Evolutionary conservation across 2,797 vertebrate species (phyloP).

Genomic region (Serranus cabrilla): DNA sequence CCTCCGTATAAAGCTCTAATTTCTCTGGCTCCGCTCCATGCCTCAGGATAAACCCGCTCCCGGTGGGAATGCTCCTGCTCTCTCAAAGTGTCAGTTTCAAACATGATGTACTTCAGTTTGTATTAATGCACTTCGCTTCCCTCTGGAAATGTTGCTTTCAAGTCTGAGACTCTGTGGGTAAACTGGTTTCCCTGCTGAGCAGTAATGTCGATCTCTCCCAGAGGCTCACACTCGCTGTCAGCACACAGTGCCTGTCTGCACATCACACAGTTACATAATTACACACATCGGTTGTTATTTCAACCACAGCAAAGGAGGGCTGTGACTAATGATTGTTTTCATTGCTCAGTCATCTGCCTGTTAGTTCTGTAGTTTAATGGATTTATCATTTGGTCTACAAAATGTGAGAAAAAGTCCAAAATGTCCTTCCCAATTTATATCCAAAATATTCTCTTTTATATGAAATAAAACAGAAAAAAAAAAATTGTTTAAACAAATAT

Average conservation of each 20-base stretch:
- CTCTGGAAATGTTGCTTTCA: slow-evolving; percentile 39
- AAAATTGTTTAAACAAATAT: neutral
- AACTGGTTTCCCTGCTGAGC: slow-evolving; percentile 21
- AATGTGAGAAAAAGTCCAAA: too few species aligned
- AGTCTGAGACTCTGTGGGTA: slow-evolving; percentile 19
- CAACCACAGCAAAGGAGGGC: neutral
- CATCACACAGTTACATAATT: slow-evolving; percentile 11
- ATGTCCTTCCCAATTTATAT: too few species aligned
- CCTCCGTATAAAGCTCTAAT: neutral
- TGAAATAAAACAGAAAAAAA: too few species aligned
- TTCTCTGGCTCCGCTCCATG: neutral
- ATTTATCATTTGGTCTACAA: too few species aligned
- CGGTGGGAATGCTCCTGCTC: slow-evolving; percentile 11
- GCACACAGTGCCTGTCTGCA: slow-evolving; percentile 17
- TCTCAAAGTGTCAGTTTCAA: slow-evolving; percentile 25
- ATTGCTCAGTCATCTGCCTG: too few species aligned
- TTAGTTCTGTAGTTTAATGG: too few species aligned
- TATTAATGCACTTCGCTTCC: slow-evolving; percentile 21
- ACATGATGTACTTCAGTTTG: slow-evolving; percentile 22
- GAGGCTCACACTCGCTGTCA: slow-evolving; percentile 25
- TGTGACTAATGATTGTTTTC: too few species aligned
- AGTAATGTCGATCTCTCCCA: slow-evolving; percentile 39
- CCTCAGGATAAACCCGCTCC: slow-evolving; percentile 10
- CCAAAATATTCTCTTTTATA: too few species aligned
- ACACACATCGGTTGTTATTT: neutral